These are phyloP conservation scores for Taenaris catops DNA, from an alignment of 2,888 invertebrate genomes.

Conservation along the genomic window DNA sequence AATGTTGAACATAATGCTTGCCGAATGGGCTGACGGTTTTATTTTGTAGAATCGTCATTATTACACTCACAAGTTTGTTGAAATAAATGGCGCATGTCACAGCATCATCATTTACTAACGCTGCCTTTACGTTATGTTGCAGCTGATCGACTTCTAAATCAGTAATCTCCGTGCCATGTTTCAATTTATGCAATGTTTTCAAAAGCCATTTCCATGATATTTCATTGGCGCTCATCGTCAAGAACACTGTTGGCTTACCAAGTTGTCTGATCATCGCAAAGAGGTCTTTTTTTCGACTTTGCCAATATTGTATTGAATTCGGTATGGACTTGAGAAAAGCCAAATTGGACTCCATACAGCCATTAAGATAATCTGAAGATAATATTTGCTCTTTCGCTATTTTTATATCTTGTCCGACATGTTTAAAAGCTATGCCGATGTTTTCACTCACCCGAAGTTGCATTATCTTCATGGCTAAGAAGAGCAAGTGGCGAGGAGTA, in stretches of 20 bases:
- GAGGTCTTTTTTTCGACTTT: constrained; percentile 28
- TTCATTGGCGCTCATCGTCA: constrained; percentile 41
- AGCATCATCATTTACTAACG: constrained; percentile 27
- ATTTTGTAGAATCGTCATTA: constrained; percentile 26
- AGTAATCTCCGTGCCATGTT: constrained; percentile 6
- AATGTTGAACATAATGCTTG: constrained; percentile 28
- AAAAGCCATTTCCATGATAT: constrained; percentile 30
- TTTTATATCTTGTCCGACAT: constrained; percentile 7
- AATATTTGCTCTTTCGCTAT: constrained; percentile 6
- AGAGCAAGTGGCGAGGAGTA: constrained; percentile 24
- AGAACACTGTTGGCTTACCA: constrained; percentile 38
- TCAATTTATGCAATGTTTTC: constrained; percentile 29
- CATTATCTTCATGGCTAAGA: constrained; percentile 31
- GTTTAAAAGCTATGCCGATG: constrained; percentile 12
- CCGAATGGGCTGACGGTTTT: constrained; percentile 29
- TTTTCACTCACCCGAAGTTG: constrained; percentile 9
- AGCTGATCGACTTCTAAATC: not conserved
- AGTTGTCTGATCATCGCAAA: constrained; percentile 43
- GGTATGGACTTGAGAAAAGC: constrained; percentile 34
- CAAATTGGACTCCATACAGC: constrained; percentile 27
- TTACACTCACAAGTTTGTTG: constrained; percentile 32
- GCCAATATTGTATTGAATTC: constrained; percentile 10
- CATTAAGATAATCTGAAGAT: constrained; percentile 5
- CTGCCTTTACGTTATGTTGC: constrained; percentile 11
- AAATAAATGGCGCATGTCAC: constrained; percentile 28